phyloP scores from a whole-genome alignment of 2,797 vertebrate species.

The Oryzias sinensis region DNA sequence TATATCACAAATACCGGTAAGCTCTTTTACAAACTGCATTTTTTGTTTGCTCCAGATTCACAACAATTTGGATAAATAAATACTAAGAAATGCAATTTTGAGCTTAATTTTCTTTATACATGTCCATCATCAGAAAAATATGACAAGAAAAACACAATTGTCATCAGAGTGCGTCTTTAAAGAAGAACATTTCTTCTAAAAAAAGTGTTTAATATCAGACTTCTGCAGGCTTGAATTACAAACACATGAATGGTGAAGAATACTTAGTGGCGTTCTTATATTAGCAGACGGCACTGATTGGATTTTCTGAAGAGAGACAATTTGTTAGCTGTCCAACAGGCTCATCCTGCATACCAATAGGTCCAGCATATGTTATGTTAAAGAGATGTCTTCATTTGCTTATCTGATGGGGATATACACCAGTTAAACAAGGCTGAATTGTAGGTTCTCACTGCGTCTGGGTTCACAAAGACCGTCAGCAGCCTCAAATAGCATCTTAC shows the following conservation, averaged over 20 bases:
- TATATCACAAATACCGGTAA: too few relatives aligned
- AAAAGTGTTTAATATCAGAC: constrained; percentile 1
- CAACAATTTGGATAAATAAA: too few relatives aligned
- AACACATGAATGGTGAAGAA: constrained; percentile 51
- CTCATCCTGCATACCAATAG: constrained; percentile 68
- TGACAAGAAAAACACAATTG: too few relatives aligned
- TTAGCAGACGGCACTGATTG: constrained; percentile 49
- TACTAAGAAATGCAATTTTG: too few relatives aligned
- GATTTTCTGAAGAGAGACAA: constrained; percentile 61
- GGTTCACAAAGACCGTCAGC: constrained; percentile 76
- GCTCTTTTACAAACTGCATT: too few relatives aligned
- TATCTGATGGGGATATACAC: constrained; percentile 45
- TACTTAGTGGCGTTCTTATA: constrained; percentile 44
- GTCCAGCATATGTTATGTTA: constrained; percentile 52
- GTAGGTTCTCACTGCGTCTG: constrained; percentile 49
- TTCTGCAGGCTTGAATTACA: constrained; percentile 33
- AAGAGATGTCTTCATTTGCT: constrained; percentile 57
- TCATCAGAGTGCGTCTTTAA: too few relatives aligned
- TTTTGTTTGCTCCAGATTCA: too few relatives aligned
- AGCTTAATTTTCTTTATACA: too few relatives aligned
- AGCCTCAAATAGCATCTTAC: constrained; percentile 81
- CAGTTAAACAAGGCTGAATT: constrained; percentile 61
- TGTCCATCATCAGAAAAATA: too few relatives aligned
- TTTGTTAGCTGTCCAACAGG: constrained; percentile 53
- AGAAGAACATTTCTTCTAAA: too few relatives aligned